These are phyloP conservation scores for Serrognathus titanus DNA, from an alignment of 2,888 invertebrate species.

Conservation along the genomic window DNA sequence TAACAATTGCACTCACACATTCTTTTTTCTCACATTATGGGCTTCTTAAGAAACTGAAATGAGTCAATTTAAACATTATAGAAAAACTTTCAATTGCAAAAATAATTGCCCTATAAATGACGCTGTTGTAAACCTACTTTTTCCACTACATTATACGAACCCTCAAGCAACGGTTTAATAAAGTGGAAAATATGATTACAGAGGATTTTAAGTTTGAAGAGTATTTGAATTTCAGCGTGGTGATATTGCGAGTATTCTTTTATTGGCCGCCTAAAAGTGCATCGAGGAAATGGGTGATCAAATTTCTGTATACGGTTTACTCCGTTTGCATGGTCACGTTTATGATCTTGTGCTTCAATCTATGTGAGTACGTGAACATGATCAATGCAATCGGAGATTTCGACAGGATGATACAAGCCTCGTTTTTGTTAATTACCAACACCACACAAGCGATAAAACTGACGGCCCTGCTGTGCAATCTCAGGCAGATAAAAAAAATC, in stretches of 20 bases:
- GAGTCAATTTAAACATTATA: too few species aligned
- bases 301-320: slow-evolving; percentile 2
- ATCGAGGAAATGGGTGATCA: background rate
- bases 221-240: background rate
- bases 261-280: slow-evolving; percentile 8
- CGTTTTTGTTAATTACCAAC: slow-evolving; percentile 37
- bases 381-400: slow-evolving; percentile 45
- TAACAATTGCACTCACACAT: too few species aligned
- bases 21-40: too few species aligned
- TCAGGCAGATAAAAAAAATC: slow-evolving; percentile 18
- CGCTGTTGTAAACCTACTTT: too few species aligned
- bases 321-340: slow-evolving; percentile 17
- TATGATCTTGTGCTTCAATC: slow-evolving; percentile 46
- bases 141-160: too few species aligned
- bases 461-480: slow-evolving; percentile 9
- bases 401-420: slow-evolving; percentile 32
- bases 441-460: slow-evolving; percentile 21
- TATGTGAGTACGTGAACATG: slow-evolving; percentile 52
- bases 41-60: too few species aligned
- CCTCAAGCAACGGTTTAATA: too few species aligned
- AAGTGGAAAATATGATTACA: too few species aligned
- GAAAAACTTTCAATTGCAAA: too few species aligned
- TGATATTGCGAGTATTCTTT: background rate
- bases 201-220: background rate
- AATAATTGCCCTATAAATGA: too few species aligned